Conservation (phyloP, 2,797 vertebrate genomes). For the Sebastes nivosus region DNA sequence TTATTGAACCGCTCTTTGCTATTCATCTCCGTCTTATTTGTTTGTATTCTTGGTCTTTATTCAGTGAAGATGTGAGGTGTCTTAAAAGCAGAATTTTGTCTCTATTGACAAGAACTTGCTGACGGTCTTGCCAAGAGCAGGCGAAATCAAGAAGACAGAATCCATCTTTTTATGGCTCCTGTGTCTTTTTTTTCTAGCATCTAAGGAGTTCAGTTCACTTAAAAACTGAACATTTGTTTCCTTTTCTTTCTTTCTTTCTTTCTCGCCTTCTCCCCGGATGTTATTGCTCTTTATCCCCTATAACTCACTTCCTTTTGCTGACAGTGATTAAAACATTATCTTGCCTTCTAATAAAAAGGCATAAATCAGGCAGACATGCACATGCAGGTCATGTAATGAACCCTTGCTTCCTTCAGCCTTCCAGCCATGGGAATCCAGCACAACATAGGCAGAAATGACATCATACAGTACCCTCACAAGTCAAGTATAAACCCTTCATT, state of each 20-base stretch:
- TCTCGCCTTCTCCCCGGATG: not conserved
- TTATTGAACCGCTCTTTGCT: not conserved
- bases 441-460: slow-evolving; percentile 48
- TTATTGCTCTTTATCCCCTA: slow-evolving; percentile 22
- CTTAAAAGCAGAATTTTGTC: not conserved
- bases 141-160: not conserved
- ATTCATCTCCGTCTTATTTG: not conserved
- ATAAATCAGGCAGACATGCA: slow-evolving; percentile 55
- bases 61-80: not conserved
- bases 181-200: not conserved
- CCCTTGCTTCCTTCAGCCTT: slow-evolving; percentile 53
- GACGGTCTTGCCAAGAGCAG: slow-evolving; percentile 8
- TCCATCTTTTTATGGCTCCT: not conserved
- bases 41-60: not conserved
- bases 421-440: slow-evolving; percentile 63
- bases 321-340: slow-evolving; percentile 42
- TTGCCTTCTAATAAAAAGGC: slow-evolving; percentile 6
- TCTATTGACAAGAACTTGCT: not conserved
- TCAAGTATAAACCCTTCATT: slow-evolving; percentile 32
- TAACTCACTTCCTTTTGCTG: slow-evolving; percentile 51
- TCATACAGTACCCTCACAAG: slow-evolving; percentile 38
- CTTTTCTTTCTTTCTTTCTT: not conserved
- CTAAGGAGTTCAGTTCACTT: not conserved
- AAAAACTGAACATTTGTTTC: not conserved
- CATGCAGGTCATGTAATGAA: slow-evolving; percentile 64